Evolutionary conservation across 2,888 invertebrate species (phyloP), one percentile per base, ranked within the genome.

Genomic region (Subacronicta megacephala): DNA sequence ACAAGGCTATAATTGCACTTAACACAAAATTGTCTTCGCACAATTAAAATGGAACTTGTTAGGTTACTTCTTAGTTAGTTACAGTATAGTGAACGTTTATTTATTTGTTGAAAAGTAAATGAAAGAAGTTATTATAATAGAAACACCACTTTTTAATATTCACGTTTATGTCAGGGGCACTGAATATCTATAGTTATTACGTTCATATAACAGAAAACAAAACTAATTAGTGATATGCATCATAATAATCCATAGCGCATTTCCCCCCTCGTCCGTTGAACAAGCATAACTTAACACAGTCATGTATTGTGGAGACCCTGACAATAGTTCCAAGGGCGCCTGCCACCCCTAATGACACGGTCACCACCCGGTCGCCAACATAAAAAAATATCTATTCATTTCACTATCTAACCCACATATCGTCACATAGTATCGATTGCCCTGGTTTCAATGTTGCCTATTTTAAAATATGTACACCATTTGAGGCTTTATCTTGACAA

Each of bases 351-450:
- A 75, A 77, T 72, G 78, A 80, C 77, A 69, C 71, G 73, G 75
- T 64, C 68, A 72, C 69, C 58, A 58, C 66, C 26, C 44, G 12
- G 36, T 47, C 43, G 42, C 43, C 58, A 54, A 45, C 46, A 56
- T 47, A 62, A 73, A 75, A 58, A 73, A 62, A 67, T 59, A 66
- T 72, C 55, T 63, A 66, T 75, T 71, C 64, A 70, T 70, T 69
- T 50, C 54, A 71, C 63, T 73, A 73, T 73, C 75, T 62, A 62
- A 45, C 50, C 55, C 40, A 45, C 71, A 72, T 77, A 82, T 77
- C 79, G 72, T 58, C 68, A 66, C 58, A 64, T 80, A 43, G 53
- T 66, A 87, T 86, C 75, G 86, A 87, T 86, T 78, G 84, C 72
- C 85, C 83, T 78, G 78, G 62, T 80, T 85, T 72, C 67, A 70